phyloP scores from a whole-genome alignment of 2,888 invertebrate species.

The Nycteola revayana region DNA sequence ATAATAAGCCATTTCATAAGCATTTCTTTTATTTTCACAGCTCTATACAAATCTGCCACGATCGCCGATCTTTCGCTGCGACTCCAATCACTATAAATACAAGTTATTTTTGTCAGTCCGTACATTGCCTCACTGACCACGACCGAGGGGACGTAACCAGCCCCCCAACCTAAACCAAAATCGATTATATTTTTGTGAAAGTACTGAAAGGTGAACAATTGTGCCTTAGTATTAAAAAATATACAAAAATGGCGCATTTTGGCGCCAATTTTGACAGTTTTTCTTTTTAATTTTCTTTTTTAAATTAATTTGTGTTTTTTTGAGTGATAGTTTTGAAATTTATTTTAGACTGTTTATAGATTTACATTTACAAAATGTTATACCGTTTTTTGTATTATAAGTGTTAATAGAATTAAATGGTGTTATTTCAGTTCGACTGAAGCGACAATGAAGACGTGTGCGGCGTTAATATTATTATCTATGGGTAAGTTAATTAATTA shows the following conservation, averaged over 20 bases:
- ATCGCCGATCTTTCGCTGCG: slow-evolving; percentile 31
- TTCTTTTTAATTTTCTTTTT: neutral
- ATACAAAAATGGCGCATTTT: slow-evolving; percentile 2
- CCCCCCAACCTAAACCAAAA: slow-evolving; percentile 50
- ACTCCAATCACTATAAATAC: slow-evolving; percentile 67
- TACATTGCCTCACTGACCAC: slow-evolving; percentile 68
- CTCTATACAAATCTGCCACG: slow-evolving; percentile 50
- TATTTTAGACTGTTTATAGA: neutral
- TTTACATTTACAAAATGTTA: neutral
- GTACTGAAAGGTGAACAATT: slow-evolving; percentile 62
- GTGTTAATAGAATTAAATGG: slow-evolving; percentile 35
- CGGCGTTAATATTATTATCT: slow-evolving; percentile 54
- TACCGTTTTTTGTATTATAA: slow-evolving; percentile 10
- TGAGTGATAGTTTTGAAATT: neutral
- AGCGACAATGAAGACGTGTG: slow-evolving; percentile 61
- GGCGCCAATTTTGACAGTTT: slow-evolving; percentile 11
- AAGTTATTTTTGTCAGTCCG: slow-evolving; percentile 43
- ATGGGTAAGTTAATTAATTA: slow-evolving; percentile 53
- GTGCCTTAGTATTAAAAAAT: slow-evolving; percentile 11
- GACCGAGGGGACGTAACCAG: slow-evolving; percentile 55
- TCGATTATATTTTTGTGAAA: slow-evolving; percentile 58
- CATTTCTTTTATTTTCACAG: slow-evolving; percentile 26
- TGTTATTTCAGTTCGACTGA: slow-evolving; percentile 72
- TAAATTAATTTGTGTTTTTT: too few relatives aligned
- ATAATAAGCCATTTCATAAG: neutral